Conservation (phyloP, 2,888 invertebrate genomes). For the Empis stercorea region DNA sequence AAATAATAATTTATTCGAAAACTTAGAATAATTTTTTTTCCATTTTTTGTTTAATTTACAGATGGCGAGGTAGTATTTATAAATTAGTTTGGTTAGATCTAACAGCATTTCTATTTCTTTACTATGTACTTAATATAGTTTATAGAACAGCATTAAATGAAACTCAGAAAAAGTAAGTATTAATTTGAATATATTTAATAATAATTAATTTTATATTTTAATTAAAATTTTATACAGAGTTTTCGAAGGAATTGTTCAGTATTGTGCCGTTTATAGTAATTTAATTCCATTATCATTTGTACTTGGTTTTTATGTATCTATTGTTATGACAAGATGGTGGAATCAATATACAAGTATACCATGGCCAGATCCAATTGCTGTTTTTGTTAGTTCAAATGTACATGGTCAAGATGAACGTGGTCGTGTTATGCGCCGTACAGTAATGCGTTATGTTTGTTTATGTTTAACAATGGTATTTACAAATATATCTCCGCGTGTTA, state of each 20-base stretch:
- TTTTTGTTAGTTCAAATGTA: conserved; percentile 72
- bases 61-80: conserved; percentile 92
- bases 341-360: conserved; percentile 71
- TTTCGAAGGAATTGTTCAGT: conserved; percentile 70
- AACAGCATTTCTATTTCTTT: conserved; percentile 60
- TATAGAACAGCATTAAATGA: conserved; percentile 60
- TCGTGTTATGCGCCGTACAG: conserved; percentile 67
- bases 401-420: conserved; percentile 78
- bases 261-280: conserved; percentile 76
- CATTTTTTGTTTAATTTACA: conserved; percentile 41
- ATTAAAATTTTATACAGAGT: conserved; percentile 39
- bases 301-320: conserved; percentile 84
- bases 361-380: conserved; percentile 76
- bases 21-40: too few relatives aligned
- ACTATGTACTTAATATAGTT: conserved; percentile 63
- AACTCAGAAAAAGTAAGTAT: conserved; percentile 52
- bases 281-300: conserved; percentile 88
- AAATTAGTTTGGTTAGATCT: conserved; percentile 88
- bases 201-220: not conserved
- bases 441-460: conserved; percentile 71
- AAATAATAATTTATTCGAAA: too few relatives aligned
- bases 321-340: conserved; percentile 92
- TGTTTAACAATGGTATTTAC: conserved; percentile 79
- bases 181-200: not conserved
- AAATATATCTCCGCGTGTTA: conserved; percentile 76